These are phyloP conservation scores for Corythornis vintsioides DNA, from an alignment of 2,113 vertebrate genomes.

Conservation along the genomic window DNA sequence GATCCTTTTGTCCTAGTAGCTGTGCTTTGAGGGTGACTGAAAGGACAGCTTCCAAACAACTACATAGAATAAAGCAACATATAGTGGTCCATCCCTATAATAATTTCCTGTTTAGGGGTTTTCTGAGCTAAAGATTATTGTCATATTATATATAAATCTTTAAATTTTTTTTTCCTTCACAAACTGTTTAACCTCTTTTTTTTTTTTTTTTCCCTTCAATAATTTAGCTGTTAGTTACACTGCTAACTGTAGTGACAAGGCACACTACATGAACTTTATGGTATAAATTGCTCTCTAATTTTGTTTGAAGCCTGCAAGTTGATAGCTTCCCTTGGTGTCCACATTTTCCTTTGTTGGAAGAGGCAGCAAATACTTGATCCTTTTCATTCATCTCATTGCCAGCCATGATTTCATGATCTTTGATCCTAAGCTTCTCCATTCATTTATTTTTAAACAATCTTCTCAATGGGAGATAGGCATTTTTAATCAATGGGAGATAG, in stretches of 20 bases:
- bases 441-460: background rate
- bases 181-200: background rate
- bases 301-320: background rate
- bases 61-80: background rate
- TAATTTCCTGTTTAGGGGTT: background rate
- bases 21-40: background rate
- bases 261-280: background rate
- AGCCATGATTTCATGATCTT: background rate
- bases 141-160: background rate
- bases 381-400: background rate
- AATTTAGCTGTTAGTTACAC: background rate
- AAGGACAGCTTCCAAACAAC: background rate
- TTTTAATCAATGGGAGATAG: background rate
- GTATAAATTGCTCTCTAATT: background rate
- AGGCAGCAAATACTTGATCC: background rate
- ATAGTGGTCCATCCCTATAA: background rate
- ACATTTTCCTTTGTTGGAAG: background rate
- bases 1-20: background rate
- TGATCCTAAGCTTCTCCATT: background rate
- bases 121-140: background rate
- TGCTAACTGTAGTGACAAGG: background rate
- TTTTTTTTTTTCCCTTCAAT: background rate
- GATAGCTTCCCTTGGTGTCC: background rate
- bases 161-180: background rate
- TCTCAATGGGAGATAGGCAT: background rate